Percentiles rank a stretch among this genome's conserved stretches.
phyloP scores from a whole-genome alignment of 1,140 invertebrate genomes.

The Plodia interpunctella region DNA sequence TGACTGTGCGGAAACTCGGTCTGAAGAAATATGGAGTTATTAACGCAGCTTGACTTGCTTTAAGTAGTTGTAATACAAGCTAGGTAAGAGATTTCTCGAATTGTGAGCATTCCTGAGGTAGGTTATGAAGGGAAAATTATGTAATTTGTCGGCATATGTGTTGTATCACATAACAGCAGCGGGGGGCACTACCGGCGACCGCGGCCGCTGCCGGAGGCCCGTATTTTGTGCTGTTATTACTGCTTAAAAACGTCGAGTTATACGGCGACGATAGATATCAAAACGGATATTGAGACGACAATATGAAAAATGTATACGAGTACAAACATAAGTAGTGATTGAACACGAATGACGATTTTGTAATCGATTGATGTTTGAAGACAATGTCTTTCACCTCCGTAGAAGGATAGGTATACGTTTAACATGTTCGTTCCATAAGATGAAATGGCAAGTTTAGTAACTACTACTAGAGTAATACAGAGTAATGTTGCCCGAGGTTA shows the following conservation, averaged over 20 bases:
- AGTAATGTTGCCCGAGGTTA: no score
- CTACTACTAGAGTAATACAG: no score
- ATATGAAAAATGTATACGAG: conserved; percentile 24
- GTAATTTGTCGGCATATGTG: conserved; percentile 52
- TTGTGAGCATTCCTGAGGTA: conserved; percentile 36
- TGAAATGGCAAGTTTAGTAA: no score
- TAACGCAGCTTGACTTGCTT: conserved; percentile 13
- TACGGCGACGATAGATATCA: conserved; percentile 58
- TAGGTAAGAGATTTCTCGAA: conserved; percentile 31
- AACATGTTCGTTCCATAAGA: no score
- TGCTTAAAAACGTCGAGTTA: conserved; percentile 58
- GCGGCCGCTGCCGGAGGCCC: conserved; percentile 34
- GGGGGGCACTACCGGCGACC: conserved; percentile 60
- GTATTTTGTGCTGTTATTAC: conserved; percentile 53
- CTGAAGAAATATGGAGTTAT: conserved; percentile 7
- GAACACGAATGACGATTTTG: background rate
- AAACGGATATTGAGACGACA: conserved; percentile 43
- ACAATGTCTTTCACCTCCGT: no score
- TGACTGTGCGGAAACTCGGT: conserved; percentile 33
- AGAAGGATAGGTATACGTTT: no score
- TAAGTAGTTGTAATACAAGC: conserved; percentile 11
- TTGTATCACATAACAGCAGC: conserved; percentile 50
- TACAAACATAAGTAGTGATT: no score
- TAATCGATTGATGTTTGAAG: no score
- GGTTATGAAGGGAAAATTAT: conserved; percentile 43